Conservation (phyloP, 2,797 vertebrate genomes). For the Anomalospiza imberbis region DNA sequence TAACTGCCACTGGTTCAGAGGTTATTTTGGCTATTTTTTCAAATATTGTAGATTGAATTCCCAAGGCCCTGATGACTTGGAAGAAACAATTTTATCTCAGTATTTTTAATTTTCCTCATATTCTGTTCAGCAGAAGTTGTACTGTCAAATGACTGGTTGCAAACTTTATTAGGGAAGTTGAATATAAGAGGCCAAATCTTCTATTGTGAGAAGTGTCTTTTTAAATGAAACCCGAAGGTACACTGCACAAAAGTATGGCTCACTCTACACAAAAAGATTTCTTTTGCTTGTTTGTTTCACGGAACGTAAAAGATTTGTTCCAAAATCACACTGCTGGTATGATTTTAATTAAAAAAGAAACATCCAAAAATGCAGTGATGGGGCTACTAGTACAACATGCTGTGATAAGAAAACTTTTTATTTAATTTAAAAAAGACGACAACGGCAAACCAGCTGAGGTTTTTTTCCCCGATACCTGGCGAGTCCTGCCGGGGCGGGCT, state of each 20-base stretch:
- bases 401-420: not conserved
- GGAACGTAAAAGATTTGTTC: not conserved
- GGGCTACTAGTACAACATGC: fast-evolving
- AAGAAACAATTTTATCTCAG: not conserved
- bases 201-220: fast-evolving
- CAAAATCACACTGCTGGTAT: not conserved
- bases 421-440: not conserved
- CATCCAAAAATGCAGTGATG: not conserved
- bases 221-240: not conserved
- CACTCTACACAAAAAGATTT: not conserved
- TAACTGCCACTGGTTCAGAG: not conserved
- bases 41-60: not conserved
- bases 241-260: not conserved
- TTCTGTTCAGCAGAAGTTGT: not conserved
- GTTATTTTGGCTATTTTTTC: not conserved
- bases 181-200: not conserved
- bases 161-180: not conserved
- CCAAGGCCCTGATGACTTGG: not conserved
- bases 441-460: not conserved
- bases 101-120: not conserved
- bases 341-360: not conserved
- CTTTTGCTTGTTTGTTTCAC: not conserved
- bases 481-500: not conserved
- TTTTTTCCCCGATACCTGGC: fast-evolving
- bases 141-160: not conserved